These are phyloP conservation scores for Cryptocephalus moraei DNA, from an alignment of 2,888 invertebrate species.

Conservation along the genomic window DNA sequence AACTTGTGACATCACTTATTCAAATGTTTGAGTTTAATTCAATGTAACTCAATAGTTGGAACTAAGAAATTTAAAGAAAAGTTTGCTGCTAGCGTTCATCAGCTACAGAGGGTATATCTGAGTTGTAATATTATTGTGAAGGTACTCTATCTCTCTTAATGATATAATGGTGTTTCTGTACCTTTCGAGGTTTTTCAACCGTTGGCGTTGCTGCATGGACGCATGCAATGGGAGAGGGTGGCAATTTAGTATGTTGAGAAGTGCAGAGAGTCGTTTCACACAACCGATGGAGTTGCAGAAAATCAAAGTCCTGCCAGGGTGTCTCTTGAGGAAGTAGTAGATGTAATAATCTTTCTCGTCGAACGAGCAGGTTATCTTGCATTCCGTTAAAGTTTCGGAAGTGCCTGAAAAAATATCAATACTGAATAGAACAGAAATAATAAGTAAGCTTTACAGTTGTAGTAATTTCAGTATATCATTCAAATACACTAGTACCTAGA, in stretches of 20 bases:
- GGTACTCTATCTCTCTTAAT: too few relatives aligned
- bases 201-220: conserved; percentile 87
- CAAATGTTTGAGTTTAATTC: too few relatives aligned
- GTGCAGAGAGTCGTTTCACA: conserved; percentile 65
- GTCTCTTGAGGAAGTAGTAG: conserved; percentile 77
- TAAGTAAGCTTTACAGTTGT: too few relatives aligned
- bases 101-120: too few relatives aligned
- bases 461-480: too few relatives aligned
- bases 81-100: too few relatives aligned
- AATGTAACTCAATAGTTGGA: too few relatives aligned
- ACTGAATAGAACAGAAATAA: too few relatives aligned
- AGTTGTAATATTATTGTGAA: too few relatives aligned
- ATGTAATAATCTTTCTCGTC: conserved; percentile 86
- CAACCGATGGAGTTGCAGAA: conserved; percentile 93
- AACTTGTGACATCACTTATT: too few relatives aligned
- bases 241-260: conserved; percentile 60
- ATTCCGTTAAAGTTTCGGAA: conserved; percentile 74
- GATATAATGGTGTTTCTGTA: conserved; percentile 21
- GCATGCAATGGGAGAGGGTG: conserved; percentile 72
- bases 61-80: too few relatives aligned
- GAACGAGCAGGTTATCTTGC: conserved; percentile 64
- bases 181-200: conserved; percentile 88
- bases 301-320: conserved; percentile 85
- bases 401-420: conserved; percentile 48
- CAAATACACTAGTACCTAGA: too few relatives aligned